Percentiles rank a stretch among this genome's conserved stretches.
Conservation (phyloP, 2,797 vertebrate species). For the Characodon lateralis region DNA sequence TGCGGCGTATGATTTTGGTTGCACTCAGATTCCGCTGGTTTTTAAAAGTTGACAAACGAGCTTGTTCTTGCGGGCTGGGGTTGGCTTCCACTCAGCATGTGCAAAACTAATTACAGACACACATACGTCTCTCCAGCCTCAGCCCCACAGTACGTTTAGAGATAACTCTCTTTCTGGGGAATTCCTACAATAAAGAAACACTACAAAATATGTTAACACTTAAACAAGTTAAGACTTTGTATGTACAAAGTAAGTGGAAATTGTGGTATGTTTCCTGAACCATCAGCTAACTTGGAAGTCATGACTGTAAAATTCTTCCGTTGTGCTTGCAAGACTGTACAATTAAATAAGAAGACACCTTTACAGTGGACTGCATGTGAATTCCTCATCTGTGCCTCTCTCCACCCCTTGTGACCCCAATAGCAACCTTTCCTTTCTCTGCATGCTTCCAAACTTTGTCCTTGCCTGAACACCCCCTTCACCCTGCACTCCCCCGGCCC, state of each 20-base stretch:
- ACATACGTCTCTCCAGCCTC: constrained; percentile 14
- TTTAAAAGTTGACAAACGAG: constrained; percentile 37
- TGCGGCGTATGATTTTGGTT: constrained; percentile 35
- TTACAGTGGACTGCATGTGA: constrained; percentile 37
- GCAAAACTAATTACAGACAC: constrained; percentile 41
- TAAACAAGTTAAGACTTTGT: constrained; percentile 4
- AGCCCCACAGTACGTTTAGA: constrained; percentile 8
- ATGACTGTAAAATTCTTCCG: constrained; percentile 3
- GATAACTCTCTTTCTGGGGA: neutral
- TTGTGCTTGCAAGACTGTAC: constrained; percentile 6
- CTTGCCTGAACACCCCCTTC: constrained; percentile 71
- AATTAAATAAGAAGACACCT: constrained; percentile 27
- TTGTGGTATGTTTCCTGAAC: constrained; percentile 16
- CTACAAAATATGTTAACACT: constrained; percentile 8
- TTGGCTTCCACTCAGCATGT: constrained; percentile 40
- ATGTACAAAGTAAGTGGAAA: constrained; percentile 11
- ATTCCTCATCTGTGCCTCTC: constrained; percentile 39
- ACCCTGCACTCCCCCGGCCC: constrained; percentile 72
- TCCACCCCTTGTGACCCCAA: constrained; percentile 48
- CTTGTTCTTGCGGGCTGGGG: constrained; percentile 46
- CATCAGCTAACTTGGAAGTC: constrained; percentile 15
- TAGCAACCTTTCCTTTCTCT: constrained; percentile 61
- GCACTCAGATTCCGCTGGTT: constrained; percentile 25
- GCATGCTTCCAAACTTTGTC: constrained; percentile 58
- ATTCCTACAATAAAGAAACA: constrained; percentile 17